A percentile compares a stretch with the other conserved stretches of the same genome.
These are phyloP conservation scores for Gymnogyps californianus DNA, from an alignment of 2,113 vertebrate species.

Conservation along the genomic window DNA sequence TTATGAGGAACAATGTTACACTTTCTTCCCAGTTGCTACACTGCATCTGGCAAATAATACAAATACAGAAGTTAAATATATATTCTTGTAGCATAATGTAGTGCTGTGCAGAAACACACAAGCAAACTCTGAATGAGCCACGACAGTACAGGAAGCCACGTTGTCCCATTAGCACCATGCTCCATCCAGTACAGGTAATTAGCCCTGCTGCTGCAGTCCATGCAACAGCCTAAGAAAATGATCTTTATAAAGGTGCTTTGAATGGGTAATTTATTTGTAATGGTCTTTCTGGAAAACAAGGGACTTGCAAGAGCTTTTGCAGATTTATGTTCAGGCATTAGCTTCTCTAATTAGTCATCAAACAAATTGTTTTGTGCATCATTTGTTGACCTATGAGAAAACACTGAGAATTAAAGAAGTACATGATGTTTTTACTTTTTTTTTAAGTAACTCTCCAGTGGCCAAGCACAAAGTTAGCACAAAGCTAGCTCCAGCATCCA, in stretches of 20 bases:
- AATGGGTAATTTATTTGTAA: not conserved
- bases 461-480: not conserved
- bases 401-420: not conserved
- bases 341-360: not conserved
- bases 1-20: not conserved
- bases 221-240: not conserved
- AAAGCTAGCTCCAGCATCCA: not conserved
- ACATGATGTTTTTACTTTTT: not conserved
- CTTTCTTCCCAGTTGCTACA: not conserved
- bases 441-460: not conserved
- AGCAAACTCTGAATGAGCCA: not conserved
- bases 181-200: not conserved
- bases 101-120: not conserved
- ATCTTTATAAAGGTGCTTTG: not conserved
- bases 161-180: accelerated
- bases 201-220: not conserved
- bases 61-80: not conserved
- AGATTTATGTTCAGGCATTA: not conserved
- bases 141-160: not conserved
- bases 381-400: not conserved
- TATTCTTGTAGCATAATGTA: not conserved
- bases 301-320: not conserved
- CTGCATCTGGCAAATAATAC: not conserved
- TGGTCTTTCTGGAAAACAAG: not conserved
- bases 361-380: not conserved